Evolutionary conservation across 2,113 vertebrate species (phyloP).

Genomic region (Xenus cinereus): DNA sequence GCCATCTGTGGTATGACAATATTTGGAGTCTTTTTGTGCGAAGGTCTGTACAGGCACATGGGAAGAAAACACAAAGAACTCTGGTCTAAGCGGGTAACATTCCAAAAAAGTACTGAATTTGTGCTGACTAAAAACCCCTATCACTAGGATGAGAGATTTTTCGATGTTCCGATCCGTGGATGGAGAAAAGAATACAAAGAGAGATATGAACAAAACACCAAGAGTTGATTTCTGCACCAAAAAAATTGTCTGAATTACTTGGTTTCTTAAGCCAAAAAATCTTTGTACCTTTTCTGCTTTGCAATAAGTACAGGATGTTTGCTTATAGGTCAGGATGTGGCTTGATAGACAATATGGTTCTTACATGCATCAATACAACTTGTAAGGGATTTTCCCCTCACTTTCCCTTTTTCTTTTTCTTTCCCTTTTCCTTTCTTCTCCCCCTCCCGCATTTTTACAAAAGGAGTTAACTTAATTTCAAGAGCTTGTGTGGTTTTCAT

Average conservation of each 20-base stretch:
- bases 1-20: background rate
- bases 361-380: conserved; percentile 56
- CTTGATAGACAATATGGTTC: conserved; percentile 50
- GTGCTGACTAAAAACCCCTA: background rate
- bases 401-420: background rate
- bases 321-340: conserved; percentile 36
- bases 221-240: background rate
- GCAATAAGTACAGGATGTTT: conserved; percentile 18
- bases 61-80: background rate
- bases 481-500: conserved; percentile 79
- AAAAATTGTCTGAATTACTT: background rate
- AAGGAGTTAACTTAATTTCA: conserved; percentile 77
- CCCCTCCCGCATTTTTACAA: background rate
- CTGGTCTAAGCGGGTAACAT: background rate
- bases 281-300: background rate
- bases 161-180: background rate
- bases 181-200: background rate
- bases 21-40: background rate
- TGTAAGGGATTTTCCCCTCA: conserved; percentile 39
- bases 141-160: background rate
- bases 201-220: background rate
- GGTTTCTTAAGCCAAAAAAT: background rate
- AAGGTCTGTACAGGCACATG: background rate
- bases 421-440: background rate
- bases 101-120: background rate